These are phyloP conservation scores for Oxyscelio sp. DNA, from an alignment of 2,888 invertebrate species.

Conservation along the genomic window DNA sequence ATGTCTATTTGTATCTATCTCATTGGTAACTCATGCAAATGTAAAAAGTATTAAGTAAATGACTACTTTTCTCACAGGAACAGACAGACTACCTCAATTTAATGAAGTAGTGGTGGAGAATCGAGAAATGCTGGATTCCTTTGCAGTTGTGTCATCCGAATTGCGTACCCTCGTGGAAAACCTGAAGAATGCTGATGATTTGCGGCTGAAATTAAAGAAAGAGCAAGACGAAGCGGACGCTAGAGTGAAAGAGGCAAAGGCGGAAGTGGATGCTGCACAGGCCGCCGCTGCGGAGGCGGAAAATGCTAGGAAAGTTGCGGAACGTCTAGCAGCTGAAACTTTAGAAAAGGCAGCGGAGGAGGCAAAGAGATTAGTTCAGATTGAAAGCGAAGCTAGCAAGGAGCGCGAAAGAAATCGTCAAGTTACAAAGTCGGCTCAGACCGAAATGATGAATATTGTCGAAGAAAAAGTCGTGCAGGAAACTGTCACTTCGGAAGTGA, in stretches of 20 bases:
- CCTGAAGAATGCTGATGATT: conserved; percentile 89
- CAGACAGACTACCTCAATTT: conserved; percentile 89
- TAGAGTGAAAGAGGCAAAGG: conserved; percentile 88
- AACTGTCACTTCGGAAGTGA: conserved; percentile 82
- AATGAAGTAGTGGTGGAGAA: conserved; percentile 90
- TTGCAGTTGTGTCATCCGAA: conserved; percentile 90
- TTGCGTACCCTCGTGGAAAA: conserved; percentile 90
- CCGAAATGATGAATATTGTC: conserved; percentile 76
- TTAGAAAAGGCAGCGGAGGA: conserved; percentile 85
- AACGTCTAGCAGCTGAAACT: conserved; percentile 87
- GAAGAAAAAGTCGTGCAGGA: conserved; percentile 79
- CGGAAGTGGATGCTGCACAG: conserved; percentile 88
- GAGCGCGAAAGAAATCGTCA: conserved; percentile 52
- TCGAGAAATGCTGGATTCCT: conserved; percentile 92
- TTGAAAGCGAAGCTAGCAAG: conserved; percentile 76
- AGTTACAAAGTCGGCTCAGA: conserved; percentile 81
- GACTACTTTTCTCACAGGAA: conserved; percentile 80
- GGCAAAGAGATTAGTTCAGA: conserved; percentile 80
- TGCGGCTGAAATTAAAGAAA: conserved; percentile 88
- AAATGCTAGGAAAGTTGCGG: conserved; percentile 88
- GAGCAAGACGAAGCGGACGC: conserved; percentile 89
- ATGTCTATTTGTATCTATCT: no score
- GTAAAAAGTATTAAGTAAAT: no score
- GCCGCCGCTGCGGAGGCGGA: conserved; percentile 88
- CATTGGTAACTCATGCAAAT: no score